Evolutionary conservation across 2,888 invertebrate species (phyloP), one percentile per base, ranked within the genome.

Genomic region (Chrysodeixis includens): DNA sequence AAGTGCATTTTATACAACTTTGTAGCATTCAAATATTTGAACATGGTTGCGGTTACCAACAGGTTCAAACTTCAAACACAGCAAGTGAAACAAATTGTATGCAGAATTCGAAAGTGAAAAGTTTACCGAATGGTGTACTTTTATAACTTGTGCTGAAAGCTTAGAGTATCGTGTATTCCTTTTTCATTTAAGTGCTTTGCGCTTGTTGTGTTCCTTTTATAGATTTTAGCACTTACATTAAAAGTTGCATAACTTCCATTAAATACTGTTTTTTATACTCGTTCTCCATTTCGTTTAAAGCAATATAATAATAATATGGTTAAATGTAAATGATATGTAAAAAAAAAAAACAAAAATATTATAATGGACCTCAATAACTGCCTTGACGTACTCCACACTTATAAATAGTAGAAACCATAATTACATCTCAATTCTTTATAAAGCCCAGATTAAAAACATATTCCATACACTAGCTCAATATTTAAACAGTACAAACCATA

Each of bases 1-100:
- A 2, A 26, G 26, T 26, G 2, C 26, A 26, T 26, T 26, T 6
- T 26, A 26, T 26, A 4, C 26, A 26, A 12, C 14, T 35, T 12
- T 2, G 12, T 35, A 14, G 32, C n/a, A n/a, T n/a, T 35, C 35
- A 35, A 35, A 35, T 12, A 14, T 35, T 35, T 12, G 12, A 35
- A 35, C 14, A 35, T 35, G 35, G 35, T 12, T 12, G 14, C 12
- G 4, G 12, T 32, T 10, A 35, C 35, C 35, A 35, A 35, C 35
- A 14, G 14, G 35, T 10, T 10, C 10, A 12, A 32, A 35, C 40
- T 40, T 40, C n/a, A 7, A 40, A n/a, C n/a, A n/a, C n/a, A n/a
- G n/a, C n/a, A n/a, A 40, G 40, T n/a, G 40, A 40, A 40, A n/a
- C 40, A 40, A 40, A 40, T n/a, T 40, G 40, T 5, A 40, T 40